These are phyloP conservation scores for Ephydatia muelleri DNA, from an alignment of 37 sponge, comb jelly and placozoan species.

Conservation along the genomic window DNA sequence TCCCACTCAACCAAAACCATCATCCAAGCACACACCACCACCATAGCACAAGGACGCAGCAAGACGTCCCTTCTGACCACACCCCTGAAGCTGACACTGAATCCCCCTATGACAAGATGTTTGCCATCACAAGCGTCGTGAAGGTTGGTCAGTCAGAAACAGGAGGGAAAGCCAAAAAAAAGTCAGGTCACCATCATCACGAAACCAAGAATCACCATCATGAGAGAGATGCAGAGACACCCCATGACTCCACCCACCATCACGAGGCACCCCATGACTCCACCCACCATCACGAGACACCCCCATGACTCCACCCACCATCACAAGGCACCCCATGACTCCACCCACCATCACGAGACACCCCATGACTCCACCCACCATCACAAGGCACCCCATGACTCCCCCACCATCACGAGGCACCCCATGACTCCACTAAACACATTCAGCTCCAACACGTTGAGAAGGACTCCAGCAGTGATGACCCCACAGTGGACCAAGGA, in stretches of 20 bases:
- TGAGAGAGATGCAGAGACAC: neutral
- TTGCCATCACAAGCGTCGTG: neutral
- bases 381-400: too few relatives aligned
- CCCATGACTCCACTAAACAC: too few relatives aligned
- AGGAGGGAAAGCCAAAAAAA: neutral
- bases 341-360: too few relatives aligned
- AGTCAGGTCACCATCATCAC: neutral
- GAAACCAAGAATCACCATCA: neutral
- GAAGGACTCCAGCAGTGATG: neutral
- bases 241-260: too few relatives aligned
- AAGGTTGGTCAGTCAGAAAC: neutral
- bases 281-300: too few relatives aligned
- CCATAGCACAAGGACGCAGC: neutral
- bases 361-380: too few relatives aligned
- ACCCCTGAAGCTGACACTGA: neutral
- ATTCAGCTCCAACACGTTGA: neutral
- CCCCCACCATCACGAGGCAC: too few relatives aligned
- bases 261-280: too few relatives aligned
- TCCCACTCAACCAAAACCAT: neutral
- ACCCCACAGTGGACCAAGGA: neutral
- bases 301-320: too few relatives aligned
- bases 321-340: too few relatives aligned
- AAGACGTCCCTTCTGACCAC: neutral
- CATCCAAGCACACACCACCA: neutral
- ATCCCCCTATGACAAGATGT: neutral